Conservation (phyloP, 37 sponge, comb jelly and placozoan genomes). For the Chondrosia reniformis region DNA sequence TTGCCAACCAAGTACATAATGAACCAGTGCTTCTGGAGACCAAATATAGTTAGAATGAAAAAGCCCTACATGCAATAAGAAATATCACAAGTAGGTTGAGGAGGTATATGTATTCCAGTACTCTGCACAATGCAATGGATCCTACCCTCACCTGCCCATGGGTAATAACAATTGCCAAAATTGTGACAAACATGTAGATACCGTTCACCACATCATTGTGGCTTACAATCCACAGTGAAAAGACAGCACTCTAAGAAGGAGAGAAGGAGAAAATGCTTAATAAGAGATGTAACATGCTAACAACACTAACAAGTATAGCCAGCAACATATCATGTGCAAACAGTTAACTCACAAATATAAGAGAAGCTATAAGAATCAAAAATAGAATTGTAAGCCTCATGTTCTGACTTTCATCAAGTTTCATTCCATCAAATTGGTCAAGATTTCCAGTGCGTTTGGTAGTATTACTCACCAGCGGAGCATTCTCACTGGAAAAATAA, state of each 20-base stretch:
- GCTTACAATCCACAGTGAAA: neutral
- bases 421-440: too few species aligned
- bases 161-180: conserved; percentile 45
- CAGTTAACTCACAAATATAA: neutral
- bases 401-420: too few species aligned
- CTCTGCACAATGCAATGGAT: neutral
- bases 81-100: neutral
- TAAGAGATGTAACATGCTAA: neutral
- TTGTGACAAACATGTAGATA: conserved; percentile 46
- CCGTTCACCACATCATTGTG: conserved; percentile 17
- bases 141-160: conserved; percentile 49
- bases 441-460: too few species aligned
- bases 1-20: conserved; percentile 28
- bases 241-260: neutral
- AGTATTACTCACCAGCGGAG: too few species aligned
- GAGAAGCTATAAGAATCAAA: neutral
- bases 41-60: conserved; percentile 56
- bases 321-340: too few species aligned
- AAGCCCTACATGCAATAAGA: conserved; percentile 37
- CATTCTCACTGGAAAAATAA: too few species aligned
- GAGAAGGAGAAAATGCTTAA: neutral
- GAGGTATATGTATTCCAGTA: neutral
- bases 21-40: conserved; percentile 66
- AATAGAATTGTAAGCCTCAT: neutral
- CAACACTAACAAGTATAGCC: neutral